phyloP scores from a whole-genome alignment of 2,113 vertebrate genomes.

The Semicossyphus pulcher region DNA sequence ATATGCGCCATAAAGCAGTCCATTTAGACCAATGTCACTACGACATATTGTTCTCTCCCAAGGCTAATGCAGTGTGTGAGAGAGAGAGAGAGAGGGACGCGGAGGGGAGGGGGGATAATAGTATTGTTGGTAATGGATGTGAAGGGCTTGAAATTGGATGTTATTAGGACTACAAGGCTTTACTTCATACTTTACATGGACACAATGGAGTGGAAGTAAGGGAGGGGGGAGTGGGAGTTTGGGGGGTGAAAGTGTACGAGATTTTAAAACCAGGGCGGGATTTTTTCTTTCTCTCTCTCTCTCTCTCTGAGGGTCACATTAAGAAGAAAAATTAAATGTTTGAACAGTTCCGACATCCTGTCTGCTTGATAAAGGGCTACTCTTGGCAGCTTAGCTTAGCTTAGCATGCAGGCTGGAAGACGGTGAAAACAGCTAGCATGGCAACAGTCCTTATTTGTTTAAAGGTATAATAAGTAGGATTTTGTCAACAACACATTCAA shows the following conservation, averaged over 20 bases:
- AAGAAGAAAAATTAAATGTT: constrained; percentile 2
- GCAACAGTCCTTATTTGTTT: too few species aligned
- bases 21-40: constrained; percentile 68
- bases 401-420: too few species aligned
- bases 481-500: too few species aligned
- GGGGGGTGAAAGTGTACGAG: neutral
- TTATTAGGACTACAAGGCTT: constrained; percentile 69
- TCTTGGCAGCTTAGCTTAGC: too few species aligned
- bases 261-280: constrained; percentile 26
- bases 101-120: constrained; percentile 42
- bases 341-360: neutral
- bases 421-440: too few species aligned
- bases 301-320: neutral
- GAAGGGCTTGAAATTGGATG: constrained; percentile 72
- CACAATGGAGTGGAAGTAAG: constrained; percentile 49
- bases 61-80: constrained; percentile 66
- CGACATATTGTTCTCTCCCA: constrained; percentile 59
- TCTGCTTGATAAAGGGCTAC: too few species aligned
- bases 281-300: neutral
- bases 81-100: neutral
- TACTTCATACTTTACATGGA: constrained; percentile 64
- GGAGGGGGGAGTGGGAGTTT: constrained; percentile 18
- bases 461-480: too few species aligned
- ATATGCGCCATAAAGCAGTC: constrained; percentile 37
- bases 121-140: constrained; percentile 76